These are phyloP conservation scores for Brachionus paranguensis DNA, from an alignment of 1,140 invertebrate species.

Conservation along the genomic window DNA sequence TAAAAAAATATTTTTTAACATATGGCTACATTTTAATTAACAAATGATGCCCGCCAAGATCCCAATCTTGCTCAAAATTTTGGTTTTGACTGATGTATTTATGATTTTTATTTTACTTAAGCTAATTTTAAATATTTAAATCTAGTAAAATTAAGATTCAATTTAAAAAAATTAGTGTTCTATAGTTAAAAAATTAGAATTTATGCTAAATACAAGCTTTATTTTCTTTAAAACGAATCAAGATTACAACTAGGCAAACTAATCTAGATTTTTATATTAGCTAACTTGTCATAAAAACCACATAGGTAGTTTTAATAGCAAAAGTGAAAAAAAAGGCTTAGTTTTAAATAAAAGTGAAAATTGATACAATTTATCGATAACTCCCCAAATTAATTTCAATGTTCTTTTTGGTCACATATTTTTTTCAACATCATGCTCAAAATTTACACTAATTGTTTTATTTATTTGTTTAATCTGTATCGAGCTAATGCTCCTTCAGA, in stretches of 20 bases:
- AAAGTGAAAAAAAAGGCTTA: neutral
- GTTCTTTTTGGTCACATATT: neutral
- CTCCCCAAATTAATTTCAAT: neutral
- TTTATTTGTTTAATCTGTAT: too few relatives aligned
- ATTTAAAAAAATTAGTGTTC: neutral
- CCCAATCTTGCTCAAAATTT: neutral
- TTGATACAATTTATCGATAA: neutral
- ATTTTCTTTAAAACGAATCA: neutral
- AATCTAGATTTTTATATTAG: neutral
- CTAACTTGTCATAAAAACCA: neutral
- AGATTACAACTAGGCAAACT: neutral
- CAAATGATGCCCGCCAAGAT: neutral
- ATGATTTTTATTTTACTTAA: neutral
- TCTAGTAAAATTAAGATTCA: neutral
- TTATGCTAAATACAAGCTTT: neutral
- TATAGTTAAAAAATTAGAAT: neutral
- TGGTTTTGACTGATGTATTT: neutral
- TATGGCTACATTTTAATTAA: too few relatives aligned
- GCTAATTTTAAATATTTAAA: neutral
- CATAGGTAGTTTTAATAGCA: neutral
- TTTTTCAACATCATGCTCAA: neutral
- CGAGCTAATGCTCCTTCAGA: too few relatives aligned
- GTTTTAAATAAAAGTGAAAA: neutral
- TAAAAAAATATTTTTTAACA: too few relatives aligned
- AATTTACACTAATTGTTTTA: too few relatives aligned